These are phyloP conservation scores for Synchiropus splendidus DNA, from an alignment of 2,113 vertebrate genomes.

Conservation along the genomic window DNA sequence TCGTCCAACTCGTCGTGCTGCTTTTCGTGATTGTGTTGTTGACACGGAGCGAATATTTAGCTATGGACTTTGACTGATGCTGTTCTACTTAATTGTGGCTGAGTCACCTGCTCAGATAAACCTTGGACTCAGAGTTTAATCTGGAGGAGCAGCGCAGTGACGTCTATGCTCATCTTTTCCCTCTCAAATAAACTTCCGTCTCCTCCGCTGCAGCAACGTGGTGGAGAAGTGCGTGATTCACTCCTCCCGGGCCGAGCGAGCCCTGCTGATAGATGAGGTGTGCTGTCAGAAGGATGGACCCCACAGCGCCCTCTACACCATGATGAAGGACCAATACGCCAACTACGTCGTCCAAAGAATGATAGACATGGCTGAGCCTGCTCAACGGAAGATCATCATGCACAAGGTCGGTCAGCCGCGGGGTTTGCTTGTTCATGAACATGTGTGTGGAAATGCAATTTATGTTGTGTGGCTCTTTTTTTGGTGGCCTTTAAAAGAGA, in stretches of 20 bases:
- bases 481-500: too few species aligned
- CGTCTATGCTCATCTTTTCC: too few species aligned
- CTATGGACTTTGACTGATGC: too few species aligned
- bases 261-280: conserved; percentile 91
- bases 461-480: too few species aligned
- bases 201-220: conserved; percentile 75
- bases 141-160: too few species aligned
- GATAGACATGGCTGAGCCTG: conserved; percentile 97
- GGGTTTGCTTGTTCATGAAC: not conserved
- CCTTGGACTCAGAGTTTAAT: too few species aligned
- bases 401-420: conserved; percentile 76
- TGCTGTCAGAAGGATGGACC: conserved; percentile 97
- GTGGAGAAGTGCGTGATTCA: conserved; percentile 97
- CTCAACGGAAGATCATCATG: conserved; percentile 97
- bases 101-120: too few species aligned
- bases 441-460: too few species aligned
- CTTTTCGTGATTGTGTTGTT: too few species aligned
- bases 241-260: conserved; percentile 91
- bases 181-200: not conserved
- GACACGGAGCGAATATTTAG: too few species aligned
- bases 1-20: too few species aligned
- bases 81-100: too few species aligned
- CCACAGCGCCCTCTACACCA: conserved; percentile 98
- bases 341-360: conserved; percentile 98
- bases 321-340: conserved; percentile 99